Evolutionary conservation across 2,113 vertebrate genomes (phyloP).

Genomic region (Mirounga angustirostris): DNA sequence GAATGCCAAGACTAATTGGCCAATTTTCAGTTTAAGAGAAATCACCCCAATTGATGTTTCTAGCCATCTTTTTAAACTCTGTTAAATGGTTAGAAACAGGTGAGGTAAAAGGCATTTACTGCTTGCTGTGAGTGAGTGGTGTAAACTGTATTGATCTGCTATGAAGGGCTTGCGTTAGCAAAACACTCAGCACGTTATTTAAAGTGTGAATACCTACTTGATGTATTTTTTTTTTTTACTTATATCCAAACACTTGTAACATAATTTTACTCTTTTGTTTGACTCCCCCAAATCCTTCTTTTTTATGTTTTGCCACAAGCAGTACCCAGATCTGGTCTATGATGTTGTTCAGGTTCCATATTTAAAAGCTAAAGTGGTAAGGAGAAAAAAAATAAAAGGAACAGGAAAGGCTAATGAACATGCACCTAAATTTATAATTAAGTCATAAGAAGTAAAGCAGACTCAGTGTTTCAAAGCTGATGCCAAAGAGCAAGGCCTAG

Average conservation of each 20-base stretch:
- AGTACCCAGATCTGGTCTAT: conserved; percentile 30
- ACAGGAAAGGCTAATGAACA: background rate
- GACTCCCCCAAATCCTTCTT: background rate
- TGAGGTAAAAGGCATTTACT: conserved; percentile 83
- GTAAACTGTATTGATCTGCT: conserved; percentile 88
- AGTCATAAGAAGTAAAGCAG: conserved; percentile 67
- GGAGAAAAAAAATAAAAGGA: background rate
- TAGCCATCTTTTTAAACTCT: conserved; percentile 84
- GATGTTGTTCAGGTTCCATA: conserved; percentile 64
- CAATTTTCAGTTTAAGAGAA: conserved; percentile 83
- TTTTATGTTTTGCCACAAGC: conserved; percentile 67
- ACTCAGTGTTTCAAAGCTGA: conserved; percentile 65
- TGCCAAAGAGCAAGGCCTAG: conserved; percentile 57
- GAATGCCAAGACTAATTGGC: conserved; percentile 78
- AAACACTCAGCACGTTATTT: conserved; percentile 83
- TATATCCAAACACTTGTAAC: conserved; percentile 70
- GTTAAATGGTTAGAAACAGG: conserved; percentile 84
- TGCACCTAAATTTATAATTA: conserved; percentile 58
- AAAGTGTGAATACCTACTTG: conserved; percentile 84
- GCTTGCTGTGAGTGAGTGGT: conserved; percentile 78
- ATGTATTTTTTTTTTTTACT: conserved; percentile 83
- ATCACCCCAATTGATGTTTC: conserved; percentile 80
- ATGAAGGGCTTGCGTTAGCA: conserved; percentile 79
- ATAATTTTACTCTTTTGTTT: conserved; percentile 63
- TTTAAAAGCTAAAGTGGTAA: conserved; percentile 64